phyloP scores from a whole-genome alignment of 2,797 vertebrate species.

The Acanthurus lineatus region DNA sequence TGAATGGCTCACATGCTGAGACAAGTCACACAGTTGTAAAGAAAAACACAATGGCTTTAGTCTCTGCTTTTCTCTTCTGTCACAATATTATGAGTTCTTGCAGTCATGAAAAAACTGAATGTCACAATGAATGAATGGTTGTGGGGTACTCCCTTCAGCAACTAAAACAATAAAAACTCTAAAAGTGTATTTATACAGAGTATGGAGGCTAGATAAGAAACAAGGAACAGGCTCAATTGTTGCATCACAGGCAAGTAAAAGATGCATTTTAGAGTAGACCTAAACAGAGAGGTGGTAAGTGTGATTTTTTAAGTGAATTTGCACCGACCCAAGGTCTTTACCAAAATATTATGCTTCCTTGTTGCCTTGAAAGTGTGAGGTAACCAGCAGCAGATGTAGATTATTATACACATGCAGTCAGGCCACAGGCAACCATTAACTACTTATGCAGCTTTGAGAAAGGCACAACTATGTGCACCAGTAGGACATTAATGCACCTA shows the following conservation, averaged over 20 bases:
- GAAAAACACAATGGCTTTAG: slow-evolving; percentile 68
- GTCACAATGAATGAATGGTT: slow-evolving; percentile 8
- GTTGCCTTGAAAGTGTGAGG: neutral
- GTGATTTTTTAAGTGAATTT: neutral
- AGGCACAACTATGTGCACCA: neutral
- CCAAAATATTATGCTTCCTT: no score
- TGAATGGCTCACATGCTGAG: slow-evolving; percentile 78
- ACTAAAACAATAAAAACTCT: neutral
- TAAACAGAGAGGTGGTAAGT: no score
- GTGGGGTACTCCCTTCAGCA: neutral
- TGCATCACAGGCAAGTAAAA: slow-evolving; percentile 5
- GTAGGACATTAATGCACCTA: neutral
- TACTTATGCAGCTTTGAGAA: neutral
- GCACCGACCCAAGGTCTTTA: neutral
- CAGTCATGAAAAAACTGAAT: slow-evolving; percentile 20
- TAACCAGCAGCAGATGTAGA: neutral
- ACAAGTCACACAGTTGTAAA: slow-evolving; percentile 67
- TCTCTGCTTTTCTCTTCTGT: slow-evolving; percentile 26
- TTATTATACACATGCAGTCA: neutral
- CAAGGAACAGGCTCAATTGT: neutral
- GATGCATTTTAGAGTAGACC: neutral
- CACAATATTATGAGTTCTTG: slow-evolving; percentile 34
- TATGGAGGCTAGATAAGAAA: neutral
- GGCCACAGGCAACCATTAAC: neutral
- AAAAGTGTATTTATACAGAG: neutral